Conservation (phyloP, 2,113 vertebrate species). For the Bostrychus sinensis region DNA sequence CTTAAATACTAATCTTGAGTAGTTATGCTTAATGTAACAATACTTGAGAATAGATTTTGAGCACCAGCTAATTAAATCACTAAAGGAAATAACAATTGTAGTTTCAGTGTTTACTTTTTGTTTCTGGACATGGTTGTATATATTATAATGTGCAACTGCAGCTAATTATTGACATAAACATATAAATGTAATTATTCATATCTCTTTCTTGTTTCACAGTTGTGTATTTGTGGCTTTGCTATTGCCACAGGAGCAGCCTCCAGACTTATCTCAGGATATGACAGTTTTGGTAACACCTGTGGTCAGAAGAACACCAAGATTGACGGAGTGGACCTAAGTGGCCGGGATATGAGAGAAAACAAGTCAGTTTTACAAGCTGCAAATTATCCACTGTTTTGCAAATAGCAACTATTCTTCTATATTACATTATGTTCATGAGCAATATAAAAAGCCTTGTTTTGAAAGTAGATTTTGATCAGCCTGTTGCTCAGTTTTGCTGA, state of each 20-base stretch:
- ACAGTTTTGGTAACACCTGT: slow-evolving; percentile 97
- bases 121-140: too few relatives aligned
- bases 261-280: slow-evolving; percentile 91
- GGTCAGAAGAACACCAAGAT: slow-evolving; percentile 89
- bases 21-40: too few relatives aligned
- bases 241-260: slow-evolving; percentile 92
- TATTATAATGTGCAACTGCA: too few relatives aligned
- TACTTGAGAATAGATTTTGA: too few relatives aligned
- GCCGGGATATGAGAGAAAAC: slow-evolving; percentile 86
- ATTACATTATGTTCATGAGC: background rate
- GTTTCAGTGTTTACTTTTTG: too few relatives aligned
- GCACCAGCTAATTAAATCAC: too few relatives aligned
- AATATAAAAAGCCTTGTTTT: slow-evolving; percentile 12
- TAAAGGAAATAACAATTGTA: too few relatives aligned
- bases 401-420: too few relatives aligned
- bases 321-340: slow-evolving; percentile 87
- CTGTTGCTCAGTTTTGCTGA: slow-evolving; percentile 39
- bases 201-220: slow-evolving; percentile 71
- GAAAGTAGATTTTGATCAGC: slow-evolving; percentile 32
- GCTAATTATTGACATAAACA: too few relatives aligned
- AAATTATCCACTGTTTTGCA: background rate
- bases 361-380: slow-evolving; percentile 80
- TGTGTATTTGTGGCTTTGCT: slow-evolving; percentile 91
- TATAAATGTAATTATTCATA: background rate
- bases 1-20: too few relatives aligned